Evolutionary conservation across 2,113 vertebrate genomes (phyloP), one percentile per base, ranked within the genome.

Genomic region (Chloebia gouldiae): DNA sequence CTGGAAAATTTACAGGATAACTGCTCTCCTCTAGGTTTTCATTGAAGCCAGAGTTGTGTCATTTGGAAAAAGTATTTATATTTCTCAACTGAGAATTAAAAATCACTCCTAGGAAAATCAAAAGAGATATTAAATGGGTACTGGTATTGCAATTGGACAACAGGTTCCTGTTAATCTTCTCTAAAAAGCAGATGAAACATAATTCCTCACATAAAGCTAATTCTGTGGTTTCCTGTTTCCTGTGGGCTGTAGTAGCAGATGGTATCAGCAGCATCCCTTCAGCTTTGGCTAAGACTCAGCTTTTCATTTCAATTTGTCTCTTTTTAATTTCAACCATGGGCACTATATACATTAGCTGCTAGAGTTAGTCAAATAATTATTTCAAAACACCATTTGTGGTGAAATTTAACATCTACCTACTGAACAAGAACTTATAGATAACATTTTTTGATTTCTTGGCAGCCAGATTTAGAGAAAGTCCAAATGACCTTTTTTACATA

Each of bases 201-300:
- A 93, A 94, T 93, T 90, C 40, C 40, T 88, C 78, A 75, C 80
- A 92, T 63, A 65, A 81, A 96, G 82, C 86, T 88, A 78, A 92
- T 94, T 93, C 81, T 70, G 77, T 88, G 40, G 11, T 96, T 97
- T 96, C n/a, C 44, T 83, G 65, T 27, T 83, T 89, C 78, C 88
- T 96, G 68, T 81, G 71, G 92, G 88, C 87, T 76, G 59, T 35
- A 31, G 42, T 91, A 94, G 92, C 93, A 96, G 91, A 96, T 96
- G 93, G 88, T 72, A 75, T 91, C 92, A 80, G 59, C 75, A 88
- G 79, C 57, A 94, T 71, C 51, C 82, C 57, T 87, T 92, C 81
- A 68, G 39, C 56, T 85, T 80, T 94, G 96, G 96, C 95, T 90
- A 47, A 50, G 33, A 82, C 42, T 96, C 91, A 88, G 45, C 53